These are phyloP conservation scores for Aphaenogaster floridana DNA, from an alignment of 1,140 invertebrate species.

Conservation along the genomic window DNA sequence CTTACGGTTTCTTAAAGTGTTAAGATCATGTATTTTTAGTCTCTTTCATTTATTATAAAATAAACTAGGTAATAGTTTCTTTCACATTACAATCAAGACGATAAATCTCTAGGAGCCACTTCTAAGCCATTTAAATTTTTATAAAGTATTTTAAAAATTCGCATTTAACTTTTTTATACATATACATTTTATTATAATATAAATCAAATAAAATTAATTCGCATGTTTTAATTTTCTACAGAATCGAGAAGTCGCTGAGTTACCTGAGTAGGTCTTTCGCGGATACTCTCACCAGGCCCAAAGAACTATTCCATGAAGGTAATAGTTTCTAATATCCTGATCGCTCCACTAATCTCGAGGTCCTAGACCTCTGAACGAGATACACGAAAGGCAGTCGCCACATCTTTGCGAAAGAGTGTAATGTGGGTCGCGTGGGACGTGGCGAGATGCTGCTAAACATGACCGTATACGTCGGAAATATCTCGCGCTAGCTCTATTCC, in stretches of 20 bases:
- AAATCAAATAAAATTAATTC: neutral
- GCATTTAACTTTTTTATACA: neutral
- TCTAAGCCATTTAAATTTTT: neutral
- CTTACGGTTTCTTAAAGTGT: neutral
- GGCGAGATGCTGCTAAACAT: slow-evolving; percentile 72
- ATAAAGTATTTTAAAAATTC: neutral
- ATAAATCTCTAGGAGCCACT: neutral
- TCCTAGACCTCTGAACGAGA: slow-evolving; percentile 9
- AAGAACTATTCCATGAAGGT: neutral
- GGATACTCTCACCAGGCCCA: neutral
- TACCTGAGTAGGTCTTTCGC: neutral
- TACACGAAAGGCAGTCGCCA: neutral
- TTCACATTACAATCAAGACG: neutral
- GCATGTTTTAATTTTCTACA: neutral
- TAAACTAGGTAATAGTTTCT: neutral
- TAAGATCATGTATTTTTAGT: neutral
- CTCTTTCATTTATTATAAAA: neutral
- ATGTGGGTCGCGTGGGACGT: slow-evolving; percentile 58
- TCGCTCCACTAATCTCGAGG: slow-evolving; percentile 15
- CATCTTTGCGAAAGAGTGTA: slow-evolving; percentile 49
- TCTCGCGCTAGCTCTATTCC: slow-evolving; percentile 42
- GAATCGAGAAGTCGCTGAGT: neutral
- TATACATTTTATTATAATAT: neutral
- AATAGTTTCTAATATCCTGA: slow-evolving; percentile 24
- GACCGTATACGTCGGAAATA: slow-evolving; percentile 77